Conservation (phyloP, 2,113 vertebrate genomes). For the Podilymbus podiceps region DNA sequence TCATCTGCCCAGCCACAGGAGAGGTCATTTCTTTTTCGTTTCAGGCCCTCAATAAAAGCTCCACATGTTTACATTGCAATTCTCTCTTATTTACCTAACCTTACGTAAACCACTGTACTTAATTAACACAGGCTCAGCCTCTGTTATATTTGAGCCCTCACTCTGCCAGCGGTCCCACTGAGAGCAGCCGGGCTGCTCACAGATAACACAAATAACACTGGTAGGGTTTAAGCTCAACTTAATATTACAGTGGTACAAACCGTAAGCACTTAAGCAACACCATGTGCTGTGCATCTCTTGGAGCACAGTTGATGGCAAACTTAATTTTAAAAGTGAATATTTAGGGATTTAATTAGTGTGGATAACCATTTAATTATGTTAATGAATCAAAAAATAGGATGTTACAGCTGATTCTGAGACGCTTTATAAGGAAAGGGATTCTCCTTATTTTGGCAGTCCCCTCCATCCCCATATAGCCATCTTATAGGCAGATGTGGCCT, state of each 20-base stretch:
- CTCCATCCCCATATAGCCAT: not conserved
- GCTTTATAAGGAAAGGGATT: not conserved
- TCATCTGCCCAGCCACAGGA: not conserved
- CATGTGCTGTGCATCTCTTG: not conserved
- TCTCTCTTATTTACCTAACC: not conserved
- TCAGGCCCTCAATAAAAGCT: not conserved
- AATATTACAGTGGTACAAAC: not conserved
- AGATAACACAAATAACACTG: not conserved
- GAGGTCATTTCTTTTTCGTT: not conserved
- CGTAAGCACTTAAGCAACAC: not conserved
- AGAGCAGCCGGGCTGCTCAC: not conserved
- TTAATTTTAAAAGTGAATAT: not conserved
- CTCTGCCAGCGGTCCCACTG: not conserved
- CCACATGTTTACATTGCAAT: not conserved
- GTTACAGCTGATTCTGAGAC: not conserved
- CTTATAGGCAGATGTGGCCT: not conserved
- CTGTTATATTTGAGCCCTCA: not conserved
- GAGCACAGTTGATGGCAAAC: not conserved
- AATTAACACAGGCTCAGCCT: not conserved
- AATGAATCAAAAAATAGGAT: not conserved
- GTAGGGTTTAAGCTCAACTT: not conserved
- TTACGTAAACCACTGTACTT: not conserved
- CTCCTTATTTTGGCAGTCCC: not conserved
- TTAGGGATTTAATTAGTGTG: not conserved
- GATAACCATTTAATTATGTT: not conserved